Base-by-base conservation (phyloP, 2,888 invertebrate species). In the Drosophila cracens region DNA sequence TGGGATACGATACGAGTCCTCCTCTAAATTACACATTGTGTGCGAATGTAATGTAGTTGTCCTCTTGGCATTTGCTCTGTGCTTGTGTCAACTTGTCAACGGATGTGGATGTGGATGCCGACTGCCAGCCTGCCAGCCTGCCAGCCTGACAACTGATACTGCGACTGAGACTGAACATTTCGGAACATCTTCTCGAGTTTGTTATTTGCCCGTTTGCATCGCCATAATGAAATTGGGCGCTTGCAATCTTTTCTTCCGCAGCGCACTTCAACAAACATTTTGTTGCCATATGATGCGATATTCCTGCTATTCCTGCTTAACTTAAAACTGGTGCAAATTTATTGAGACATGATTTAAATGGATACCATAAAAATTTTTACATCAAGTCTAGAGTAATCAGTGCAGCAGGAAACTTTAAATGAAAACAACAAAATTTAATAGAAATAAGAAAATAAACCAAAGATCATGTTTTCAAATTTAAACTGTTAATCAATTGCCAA, bases 21-120 rank as follows among this genome's bases (percentile, higher is more conserved):
- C 56, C 36, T 75, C 73, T 62, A 86, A 88, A 86, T 86, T 88
- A 80, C 88, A 86, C 71, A 86, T 86, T 86, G 85, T 86, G 83
- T 73, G 74, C 64, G 65, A 70, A 76, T 65, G 78, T 82, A 86
- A 88, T 86, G 78, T 74, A 80, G 70, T 69, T 86, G 81, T 76
- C 70, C 72, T 70, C 70, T 43, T 62, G 64, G 21, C 59, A 71
- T 59, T 78, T 58, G 65, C 56, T 53, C 62, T 63, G 25, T 63
- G 66, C 76, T 60, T 74, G 65, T 76, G 68, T 61, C 76, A 70
- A 65, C 67, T 63, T 81, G 75, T 67, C 75, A 66, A 57, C 68
- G 80, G 81, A 80, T 72, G 71, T 57, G 80, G 81, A 80, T 72
- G 71, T 57, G 73, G 59, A 58, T 46, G 63, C 57, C 57, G 52